Conservation (phyloP, 2,113 vertebrate species). For the Pseudorasbora parva region DNA sequence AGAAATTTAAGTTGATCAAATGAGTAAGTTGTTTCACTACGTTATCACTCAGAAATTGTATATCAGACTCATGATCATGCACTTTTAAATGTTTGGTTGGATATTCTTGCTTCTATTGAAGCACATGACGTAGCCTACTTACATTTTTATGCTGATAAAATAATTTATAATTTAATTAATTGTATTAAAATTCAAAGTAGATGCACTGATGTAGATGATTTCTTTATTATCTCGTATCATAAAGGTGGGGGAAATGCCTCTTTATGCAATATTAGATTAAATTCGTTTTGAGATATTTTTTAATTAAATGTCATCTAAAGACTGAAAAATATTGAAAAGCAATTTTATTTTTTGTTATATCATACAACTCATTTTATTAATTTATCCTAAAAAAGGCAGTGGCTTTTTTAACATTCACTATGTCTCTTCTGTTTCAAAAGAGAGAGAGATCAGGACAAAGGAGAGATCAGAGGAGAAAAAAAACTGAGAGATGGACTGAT, state of each 20-base stretch:
- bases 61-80: no score
- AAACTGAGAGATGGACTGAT: slow-evolving; percentile 7
- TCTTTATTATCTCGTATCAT: neutral
- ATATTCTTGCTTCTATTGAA: no score
- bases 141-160: no score
- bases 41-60: no score
- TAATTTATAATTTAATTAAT: neutral
- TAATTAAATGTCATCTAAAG: neutral
- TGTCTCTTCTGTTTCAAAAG: neutral
- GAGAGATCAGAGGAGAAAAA: neutral
- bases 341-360: neutral
- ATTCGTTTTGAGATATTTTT: neutral
- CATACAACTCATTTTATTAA: neutral
- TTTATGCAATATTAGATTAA: neutral
- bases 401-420: neutral
- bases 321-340: neutral
- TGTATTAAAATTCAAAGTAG: neutral
- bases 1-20: no score
- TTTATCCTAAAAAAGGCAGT: neutral
- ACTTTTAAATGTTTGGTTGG: no score
- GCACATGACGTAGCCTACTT: no score
- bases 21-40: no score
- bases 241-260: neutral
- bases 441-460: neutral
- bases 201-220: no score